Percentiles rank a stretch among this genome's conserved stretches.
phyloP scores from a whole-genome alignment of 1,140 invertebrate genomes.

The Anoplolepis gracilipes region DNA sequence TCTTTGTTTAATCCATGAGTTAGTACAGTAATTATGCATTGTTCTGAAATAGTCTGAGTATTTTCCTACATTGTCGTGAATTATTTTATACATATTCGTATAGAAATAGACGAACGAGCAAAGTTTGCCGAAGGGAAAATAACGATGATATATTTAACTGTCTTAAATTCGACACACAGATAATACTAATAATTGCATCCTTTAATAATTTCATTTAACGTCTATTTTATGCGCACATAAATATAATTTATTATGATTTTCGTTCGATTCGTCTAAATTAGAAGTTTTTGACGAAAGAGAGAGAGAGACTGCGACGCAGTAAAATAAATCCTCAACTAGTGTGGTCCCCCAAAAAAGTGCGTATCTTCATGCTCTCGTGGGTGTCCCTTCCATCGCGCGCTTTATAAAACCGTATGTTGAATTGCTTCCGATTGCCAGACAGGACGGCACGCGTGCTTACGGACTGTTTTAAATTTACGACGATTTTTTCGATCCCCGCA shows the following conservation, averaged over 20 bases:
- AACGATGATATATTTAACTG: not conserved
- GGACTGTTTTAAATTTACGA: constrained; percentile 64
- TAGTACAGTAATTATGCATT: constrained; percentile 2
- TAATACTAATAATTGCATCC: not conserved
- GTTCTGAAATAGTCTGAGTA: not conserved
- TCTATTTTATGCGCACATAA: not conserved
- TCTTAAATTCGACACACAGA: not conserved
- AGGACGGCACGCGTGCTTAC: constrained; percentile 66
- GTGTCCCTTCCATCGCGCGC: constrained; percentile 21
- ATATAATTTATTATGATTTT: not conserved
- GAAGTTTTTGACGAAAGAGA: not conserved
- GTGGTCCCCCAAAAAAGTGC: constrained; percentile 38
- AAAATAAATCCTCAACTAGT: constrained; percentile 13
- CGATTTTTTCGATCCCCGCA: constrained; percentile 30
- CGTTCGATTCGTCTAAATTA: not conserved
- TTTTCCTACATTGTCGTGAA: not conserved
- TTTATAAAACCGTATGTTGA: constrained; percentile 65
- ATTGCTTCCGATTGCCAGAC: constrained; percentile 73
- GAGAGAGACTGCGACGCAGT: not conserved
- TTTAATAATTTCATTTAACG: not conserved
- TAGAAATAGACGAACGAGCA: not conserved
- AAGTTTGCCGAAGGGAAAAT: not conserved
- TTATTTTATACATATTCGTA: not conserved
- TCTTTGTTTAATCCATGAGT: not conserved
- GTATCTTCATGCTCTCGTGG: constrained; percentile 40